phyloP scores from a whole-genome alignment of 2,797 vertebrate species.

The Enteromius thamalakanensis region DNA sequence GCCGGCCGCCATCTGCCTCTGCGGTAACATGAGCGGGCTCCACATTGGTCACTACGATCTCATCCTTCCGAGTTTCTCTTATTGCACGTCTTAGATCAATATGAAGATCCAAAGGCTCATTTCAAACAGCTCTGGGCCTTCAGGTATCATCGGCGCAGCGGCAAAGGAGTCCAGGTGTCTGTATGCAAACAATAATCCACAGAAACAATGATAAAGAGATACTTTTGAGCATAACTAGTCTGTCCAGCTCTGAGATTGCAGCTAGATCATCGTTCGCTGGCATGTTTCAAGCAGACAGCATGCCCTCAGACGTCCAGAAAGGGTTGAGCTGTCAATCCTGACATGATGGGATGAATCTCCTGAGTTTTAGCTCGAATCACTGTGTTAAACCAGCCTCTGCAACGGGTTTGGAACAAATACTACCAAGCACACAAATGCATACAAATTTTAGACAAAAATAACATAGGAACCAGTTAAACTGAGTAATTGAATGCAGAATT shows the following conservation, averaged over 20 bases:
- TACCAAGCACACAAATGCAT: not conserved
- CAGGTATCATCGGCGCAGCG: not conserved
- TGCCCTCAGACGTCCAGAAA: conserved; percentile 11
- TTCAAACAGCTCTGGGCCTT: not conserved
- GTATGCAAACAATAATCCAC: conserved; percentile 32
- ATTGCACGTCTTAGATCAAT: conserved; percentile 10
- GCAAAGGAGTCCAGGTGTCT: not conserved
- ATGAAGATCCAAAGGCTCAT: not conserved
- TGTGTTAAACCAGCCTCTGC: not conserved
- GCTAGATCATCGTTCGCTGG: conserved; percentile 3
- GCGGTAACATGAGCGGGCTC: conserved; percentile 50
- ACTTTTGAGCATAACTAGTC: conserved; percentile 34
- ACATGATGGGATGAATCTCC: conserved; percentile 1
- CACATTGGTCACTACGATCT: conserved; percentile 30
- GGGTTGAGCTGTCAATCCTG: not conserved
- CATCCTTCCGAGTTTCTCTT: conserved; percentile 15
- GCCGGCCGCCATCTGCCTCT: conserved; percentile 48
- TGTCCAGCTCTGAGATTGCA: not conserved
- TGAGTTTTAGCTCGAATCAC: not conserved
- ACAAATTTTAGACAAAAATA: not conserved
- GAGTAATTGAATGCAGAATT: not conserved
- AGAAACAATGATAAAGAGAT: conserved; percentile 13
- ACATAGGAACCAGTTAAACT: not conserved
- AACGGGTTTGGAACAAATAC: not conserved
- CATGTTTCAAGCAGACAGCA: not conserved